Evolutionary conservation across 37 sponge, comb jelly and placozoan species (phyloP), one percentile per base, ranked within the genome.

Genomic region (Agelas oroides): DNA sequence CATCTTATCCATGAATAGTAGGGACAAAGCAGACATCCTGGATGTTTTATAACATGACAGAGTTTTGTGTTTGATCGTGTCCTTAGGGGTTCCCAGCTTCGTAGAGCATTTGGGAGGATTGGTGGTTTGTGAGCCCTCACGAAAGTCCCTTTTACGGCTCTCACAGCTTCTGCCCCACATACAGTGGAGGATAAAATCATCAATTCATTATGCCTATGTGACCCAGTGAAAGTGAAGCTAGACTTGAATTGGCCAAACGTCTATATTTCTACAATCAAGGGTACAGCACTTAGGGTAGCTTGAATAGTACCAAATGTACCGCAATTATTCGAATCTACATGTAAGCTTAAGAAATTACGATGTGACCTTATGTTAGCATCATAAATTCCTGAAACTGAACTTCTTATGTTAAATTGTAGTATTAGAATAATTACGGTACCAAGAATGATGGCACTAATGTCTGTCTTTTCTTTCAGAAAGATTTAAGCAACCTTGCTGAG

Each of bases 121-220:
- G 62, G 62, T 61, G n/a, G 62, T 61, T 12, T 61, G 62, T 5
- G 62, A 61, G 62, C 62, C 25, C 25, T 61, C n/a, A 61, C 62
- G 11, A 61, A 25, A 61, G 62, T 61, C 25, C 62, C 62, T 61
- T 61, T 61, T 25, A 61, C 11, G 62, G 62, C 62, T 12, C 62
- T 61, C 3, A 61, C 62, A 27, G 62, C 62, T 61, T 27, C 62
- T 27, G 62, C 62, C 25, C 25, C 62, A 61, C n/a, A 2, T 3
- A 2, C n/a, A 61, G 25, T 25, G 25, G 25, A 61, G 11, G 62
- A 61, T 3, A 25, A 23, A 27, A 61, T 61, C 5, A 14, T 61
- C n/a, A 61, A 61, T 23, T 61, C 62, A 27, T 25, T 61, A 23
- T 25, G 25, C 25, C 62, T 61, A 5, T 23, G n/a, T 27, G 25